Percentiles rank a stretch among this genome's conserved stretches.
Conservation (phyloP, 2,113 vertebrate genomes). For the Epinephelus lanceolatus region DNA sequence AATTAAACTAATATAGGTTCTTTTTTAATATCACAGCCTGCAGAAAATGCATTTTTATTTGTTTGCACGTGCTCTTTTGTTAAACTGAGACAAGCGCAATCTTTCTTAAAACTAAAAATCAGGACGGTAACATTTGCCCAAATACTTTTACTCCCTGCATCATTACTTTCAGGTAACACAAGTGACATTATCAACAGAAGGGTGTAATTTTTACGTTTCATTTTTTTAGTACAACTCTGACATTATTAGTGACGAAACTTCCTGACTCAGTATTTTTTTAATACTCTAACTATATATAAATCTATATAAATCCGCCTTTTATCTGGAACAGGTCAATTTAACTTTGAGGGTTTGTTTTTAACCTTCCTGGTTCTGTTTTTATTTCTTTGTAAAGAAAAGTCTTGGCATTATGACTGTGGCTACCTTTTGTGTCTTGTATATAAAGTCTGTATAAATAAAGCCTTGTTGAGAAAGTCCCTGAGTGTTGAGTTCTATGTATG, state of each 20-base stretch:
- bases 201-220: neutral
- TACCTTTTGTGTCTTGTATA: constrained; percentile 53
- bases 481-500: neutral
- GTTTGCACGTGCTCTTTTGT: neutral
- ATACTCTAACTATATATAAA: neutral
- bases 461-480: constrained; percentile 27
- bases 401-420: constrained; percentile 45
- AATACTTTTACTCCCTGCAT: constrained; percentile 18
- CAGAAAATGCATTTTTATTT: neutral
- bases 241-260: constrained; percentile 9
- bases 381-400: constrained; percentile 42
- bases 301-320: constrained; percentile 25
- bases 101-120: neutral
- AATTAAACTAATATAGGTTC: neutral
- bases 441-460: constrained; percentile 73
- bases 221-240: neutral
- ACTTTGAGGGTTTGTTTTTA: constrained; percentile 21
- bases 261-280: neutral
- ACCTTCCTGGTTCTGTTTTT: constrained; percentile 45
- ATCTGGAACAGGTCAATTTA: constrained; percentile 54
- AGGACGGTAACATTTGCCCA: neutral
- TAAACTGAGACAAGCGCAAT: neutral
- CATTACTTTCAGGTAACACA: neutral
- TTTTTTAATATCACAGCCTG: neutral
- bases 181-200: neutral